Evolutionary conservation across 1,140 invertebrate genomes (phyloP), one percentile per base, ranked within the genome.

Genomic region (Trichoplusia ni): DNA sequence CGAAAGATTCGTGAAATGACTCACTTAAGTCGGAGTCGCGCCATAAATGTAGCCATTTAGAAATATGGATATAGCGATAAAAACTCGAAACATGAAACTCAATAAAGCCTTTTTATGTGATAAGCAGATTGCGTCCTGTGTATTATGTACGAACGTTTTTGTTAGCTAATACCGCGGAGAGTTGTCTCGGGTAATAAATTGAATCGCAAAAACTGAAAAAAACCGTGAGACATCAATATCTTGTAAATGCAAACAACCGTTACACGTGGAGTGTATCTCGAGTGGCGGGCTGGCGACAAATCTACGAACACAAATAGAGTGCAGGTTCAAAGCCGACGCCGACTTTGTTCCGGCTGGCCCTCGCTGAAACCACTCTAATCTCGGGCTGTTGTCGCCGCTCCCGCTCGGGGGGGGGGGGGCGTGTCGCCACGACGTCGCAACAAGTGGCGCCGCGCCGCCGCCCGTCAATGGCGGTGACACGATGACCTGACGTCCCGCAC

Each of bases 381-480:
- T 35, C 21, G 21, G 16, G 6, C 18, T 16, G 6, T 16, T 8
- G 2, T 3, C 25, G 21, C 53, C 21, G 21, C 19, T 2, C 0
- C 31, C 25, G 2, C 1, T 4, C 14, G 29, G 16, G 13, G 27
- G 23, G n/a, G 2, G 40, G 33, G 29, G 31, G 14, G 18, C 27
- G 44, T 33, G 59, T 7, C 58, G 62, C 42, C 63, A 25, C 31
- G 49, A 25, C 58, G 66, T 60, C 62, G 73, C 77, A 79, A 80
- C 77, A 80, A 75, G 77, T 80, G 77, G 75, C 71, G 75, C 75
- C 75, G 61, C 13, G 49, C 7, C 53, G 42, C n/a, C 46, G 64
- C 54, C 37, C 5, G 23, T 27, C 44, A 44, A 44, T 14, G 44
- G 31, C 11, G 21, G 21, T 44, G 25, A 25, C 49, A 11, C 49